A percentile compares a stretch with the other conserved stretches of the same genome.
Evolutionary conservation across 2,888 invertebrate species (phyloP).

Genomic region (Caenorhabditis sp.): DNA sequence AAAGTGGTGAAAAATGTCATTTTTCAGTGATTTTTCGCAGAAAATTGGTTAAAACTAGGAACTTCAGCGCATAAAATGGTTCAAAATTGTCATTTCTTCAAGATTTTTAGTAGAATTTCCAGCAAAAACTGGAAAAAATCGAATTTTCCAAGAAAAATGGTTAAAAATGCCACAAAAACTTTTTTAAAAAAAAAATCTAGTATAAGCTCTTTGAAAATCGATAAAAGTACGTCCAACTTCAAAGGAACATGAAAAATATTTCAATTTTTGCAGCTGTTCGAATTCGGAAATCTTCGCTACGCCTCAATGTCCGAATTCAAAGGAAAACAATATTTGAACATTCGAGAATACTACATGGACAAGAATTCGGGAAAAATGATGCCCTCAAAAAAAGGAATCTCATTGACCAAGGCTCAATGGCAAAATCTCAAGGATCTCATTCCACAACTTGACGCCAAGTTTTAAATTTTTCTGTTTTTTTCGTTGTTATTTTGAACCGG

Average conservation of each 20-base stretch:
- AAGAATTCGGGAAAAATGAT: slow-evolving; percentile 58
- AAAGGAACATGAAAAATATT: not conserved
- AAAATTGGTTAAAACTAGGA: too few relatives aligned
- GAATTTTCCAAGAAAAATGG: too few relatives aligned
- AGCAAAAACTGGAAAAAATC: too few relatives aligned
- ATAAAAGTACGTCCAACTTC: too few relatives aligned
- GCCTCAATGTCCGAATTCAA: slow-evolving; percentile 53
- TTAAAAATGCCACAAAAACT: too few relatives aligned
- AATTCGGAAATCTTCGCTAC: slow-evolving; percentile 56
- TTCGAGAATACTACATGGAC: slow-evolving; percentile 65
- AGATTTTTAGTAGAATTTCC: too few relatives aligned
- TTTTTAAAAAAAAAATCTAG: too few relatives aligned
- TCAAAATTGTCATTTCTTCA: too few relatives aligned
- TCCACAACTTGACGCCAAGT: slow-evolving; percentile 45
- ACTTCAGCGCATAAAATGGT: too few relatives aligned
- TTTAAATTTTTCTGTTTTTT: slow-evolving; percentile 8
- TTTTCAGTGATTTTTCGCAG: too few relatives aligned
- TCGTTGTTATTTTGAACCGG: not conserved
- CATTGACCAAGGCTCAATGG: slow-evolving; percentile 56
- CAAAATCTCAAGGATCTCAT: slow-evolving; percentile 49
- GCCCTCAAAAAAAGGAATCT: slow-evolving; percentile 64
- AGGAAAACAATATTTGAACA: slow-evolving; percentile 57
- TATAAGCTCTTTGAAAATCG: too few relatives aligned
- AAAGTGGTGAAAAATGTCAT: too few relatives aligned
- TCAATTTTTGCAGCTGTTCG: slow-evolving; percentile 46